Evolutionary conservation across 2,113 vertebrate species (phyloP), one percentile per base, ranked within the genome.

Genomic region (Lynx canadensis): DNA sequence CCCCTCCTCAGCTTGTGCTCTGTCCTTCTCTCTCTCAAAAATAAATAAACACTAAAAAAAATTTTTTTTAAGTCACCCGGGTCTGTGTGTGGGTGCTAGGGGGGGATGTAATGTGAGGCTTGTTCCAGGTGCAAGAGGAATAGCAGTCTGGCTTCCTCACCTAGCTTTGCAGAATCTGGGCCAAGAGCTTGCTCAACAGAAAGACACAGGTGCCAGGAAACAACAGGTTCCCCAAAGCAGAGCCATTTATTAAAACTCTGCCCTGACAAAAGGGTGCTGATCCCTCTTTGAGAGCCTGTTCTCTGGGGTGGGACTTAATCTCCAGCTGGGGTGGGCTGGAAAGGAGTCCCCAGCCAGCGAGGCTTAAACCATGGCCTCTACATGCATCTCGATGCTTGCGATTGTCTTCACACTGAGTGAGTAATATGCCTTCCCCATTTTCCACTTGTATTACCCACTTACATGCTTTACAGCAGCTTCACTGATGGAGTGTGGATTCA

Each of bases 341-440:
- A 60, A 68, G 21, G 66, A 38, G 38, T 1, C 25, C 36, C 5
- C 10, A 31, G 7, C 23, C 27, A 27, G 41, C 31, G 15, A n/a
- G n/a, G 48, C 41, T 36, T 36, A 25, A 57, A 6, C 41, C 66
- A 82, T 91, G 94, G 33, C 57, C 16, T 86, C 66, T 76, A 38
- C 10, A 0, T 3, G 7, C 5, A 91, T 87, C 81, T 86, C 3
- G 1, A 68, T 16, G 1, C 91, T 95, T 69, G 45, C 0, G 7
- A 25, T 91, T 79, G 66, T 97, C 80, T 91, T 91, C 29, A 45
- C 29, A 19, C 29, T 76, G 55, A 86, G 94, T 97, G 52, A 95
- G 96, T 94, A 81, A 57, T 38, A 18, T 60, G 29, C 29, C 7
- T 38, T 60, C 60, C 4, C 66, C 4, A 14, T 68, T 74, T 95